Conservation (phyloP, 2,888 invertebrate species). For the Netelia fuscicornis region DNA sequence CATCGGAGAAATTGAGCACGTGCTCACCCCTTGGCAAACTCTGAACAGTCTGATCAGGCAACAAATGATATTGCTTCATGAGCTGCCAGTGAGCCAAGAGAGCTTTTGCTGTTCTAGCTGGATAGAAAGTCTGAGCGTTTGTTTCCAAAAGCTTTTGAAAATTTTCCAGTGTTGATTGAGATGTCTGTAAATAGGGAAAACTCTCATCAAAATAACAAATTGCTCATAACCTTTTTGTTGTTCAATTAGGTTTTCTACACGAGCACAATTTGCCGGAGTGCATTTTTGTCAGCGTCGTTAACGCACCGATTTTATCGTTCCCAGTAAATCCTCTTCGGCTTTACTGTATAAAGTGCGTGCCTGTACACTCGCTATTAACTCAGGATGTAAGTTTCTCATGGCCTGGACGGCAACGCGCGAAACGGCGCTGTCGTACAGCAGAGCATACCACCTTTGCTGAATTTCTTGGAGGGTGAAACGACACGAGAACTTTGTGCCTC, state of each 20-base stretch:
- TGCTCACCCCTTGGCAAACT: constrained; percentile 88
- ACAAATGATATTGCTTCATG: constrained; percentile 95
- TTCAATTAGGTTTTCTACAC: not conserved
- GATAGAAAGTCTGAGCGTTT: constrained; percentile 94
- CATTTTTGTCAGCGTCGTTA: constrained; percentile 37
- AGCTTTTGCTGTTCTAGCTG: constrained; percentile 94
- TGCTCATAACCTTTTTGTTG: constrained; percentile 3
- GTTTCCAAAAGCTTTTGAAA: constrained; percentile 94
- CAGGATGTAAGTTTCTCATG: constrained; percentile 97
- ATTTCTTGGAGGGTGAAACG: constrained; percentile 97
- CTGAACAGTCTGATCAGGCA: constrained; percentile 94
- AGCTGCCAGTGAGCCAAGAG: constrained; percentile 96
- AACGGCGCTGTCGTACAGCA: constrained; percentile 97
- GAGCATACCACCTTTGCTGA: constrained; percentile 97
- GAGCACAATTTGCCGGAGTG: not conserved
- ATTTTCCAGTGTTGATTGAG: constrained; percentile 90
- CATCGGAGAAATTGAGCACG: constrained; percentile 94
- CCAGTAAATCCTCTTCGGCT: constrained; percentile 94
- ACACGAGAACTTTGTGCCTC: constrained; percentile 98
- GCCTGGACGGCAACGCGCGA: constrained; percentile 96
- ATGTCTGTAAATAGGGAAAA: constrained; percentile 85
- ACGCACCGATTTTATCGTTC: constrained; percentile 92
- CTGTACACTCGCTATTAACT: constrained; percentile 94
- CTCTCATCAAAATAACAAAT: constrained; percentile 44
- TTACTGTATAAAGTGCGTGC: constrained; percentile 95